A percentile compares a stretch with the other conserved stretches of the same genome.
phyloP scores from a whole-genome alignment of 2,797 vertebrate species.

The Acrossocheilus wenchowensis region DNA sequence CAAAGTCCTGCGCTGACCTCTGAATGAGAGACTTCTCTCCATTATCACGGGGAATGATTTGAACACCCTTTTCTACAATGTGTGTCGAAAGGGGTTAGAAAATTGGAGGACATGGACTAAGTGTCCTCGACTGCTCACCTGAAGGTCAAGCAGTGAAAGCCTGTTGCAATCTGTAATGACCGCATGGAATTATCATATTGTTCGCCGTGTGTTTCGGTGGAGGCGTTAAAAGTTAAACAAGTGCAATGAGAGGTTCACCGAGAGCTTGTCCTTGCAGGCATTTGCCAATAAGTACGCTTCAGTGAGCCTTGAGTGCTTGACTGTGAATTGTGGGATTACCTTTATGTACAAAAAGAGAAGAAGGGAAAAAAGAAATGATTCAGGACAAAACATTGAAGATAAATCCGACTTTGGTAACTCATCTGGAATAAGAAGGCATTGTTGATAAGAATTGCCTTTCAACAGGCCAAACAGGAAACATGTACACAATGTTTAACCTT shows the following conservation, averaged over 20 bases:
- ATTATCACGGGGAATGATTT: background rate
- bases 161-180: conserved; percentile 64
- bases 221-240: conserved; percentile 56
- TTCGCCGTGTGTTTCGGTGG: conserved; percentile 65
- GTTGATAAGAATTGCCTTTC: background rate
- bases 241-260: conserved; percentile 64
- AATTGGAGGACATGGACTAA: conserved; percentile 41
- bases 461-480: background rate
- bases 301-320: conserved; percentile 32
- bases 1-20: background rate
- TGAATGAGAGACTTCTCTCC: background rate
- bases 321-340: conserved; percentile 39
- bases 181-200: conserved; percentile 69
- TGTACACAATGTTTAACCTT: background rate
- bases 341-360: background rate
- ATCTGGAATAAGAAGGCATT: background rate
- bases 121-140: conserved; percentile 61
- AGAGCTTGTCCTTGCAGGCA: conserved; percentile 64
- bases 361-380: background rate
- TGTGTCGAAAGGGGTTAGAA: background rate
- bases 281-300: conserved; percentile 30
- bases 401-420: background rate
- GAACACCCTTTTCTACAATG: background rate
- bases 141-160: conserved; percentile 56
- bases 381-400: conserved; percentile 5